phyloP scores from a whole-genome alignment of 1,140 invertebrate genomes.

The Drosophila arawakana region DNA sequence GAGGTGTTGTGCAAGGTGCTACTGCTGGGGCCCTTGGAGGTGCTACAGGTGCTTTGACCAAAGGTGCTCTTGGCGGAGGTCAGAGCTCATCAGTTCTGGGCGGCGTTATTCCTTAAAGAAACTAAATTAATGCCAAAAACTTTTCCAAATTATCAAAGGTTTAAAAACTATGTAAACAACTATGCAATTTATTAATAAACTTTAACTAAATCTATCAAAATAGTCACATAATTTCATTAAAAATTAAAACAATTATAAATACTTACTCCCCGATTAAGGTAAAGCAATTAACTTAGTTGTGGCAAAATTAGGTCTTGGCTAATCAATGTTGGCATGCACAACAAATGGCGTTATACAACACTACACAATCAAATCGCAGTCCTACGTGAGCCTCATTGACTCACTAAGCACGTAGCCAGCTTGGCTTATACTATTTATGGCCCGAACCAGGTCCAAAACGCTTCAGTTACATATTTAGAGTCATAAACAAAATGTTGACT shows the following conservation, averaged over 20 bases:
- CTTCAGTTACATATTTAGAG: constrained; percentile 11
- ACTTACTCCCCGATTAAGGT: neutral
- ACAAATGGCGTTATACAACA: constrained; percentile 16
- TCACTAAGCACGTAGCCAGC: constrained; percentile 21
- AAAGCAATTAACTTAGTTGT: neutral
- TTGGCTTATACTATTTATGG: constrained; percentile 27
- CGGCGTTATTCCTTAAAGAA: neutral
- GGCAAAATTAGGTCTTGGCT: neutral
- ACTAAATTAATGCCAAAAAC: no score
- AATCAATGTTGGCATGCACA: neutral
- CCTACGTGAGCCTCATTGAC: constrained; percentile 13
- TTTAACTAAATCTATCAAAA: no score
- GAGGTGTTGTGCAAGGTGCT: neutral
- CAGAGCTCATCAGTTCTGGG: neutral
- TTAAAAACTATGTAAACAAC: no score
- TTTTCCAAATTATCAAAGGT: no score
- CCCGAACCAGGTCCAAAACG: neutral
- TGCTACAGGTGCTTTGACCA: no score
- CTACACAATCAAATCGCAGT: neutral
- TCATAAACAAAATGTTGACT: constrained; percentile 14
- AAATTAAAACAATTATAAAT: neutral
- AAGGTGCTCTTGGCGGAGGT: neutral
- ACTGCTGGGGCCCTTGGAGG: neutral
- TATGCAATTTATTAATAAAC: no score
- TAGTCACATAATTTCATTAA: no score